Percentiles rank a stretch among this genome's conserved stretches.
Conservation (phyloP, 2,888 invertebrate genomes). For the Prosopocoilus inquinatus region DNA sequence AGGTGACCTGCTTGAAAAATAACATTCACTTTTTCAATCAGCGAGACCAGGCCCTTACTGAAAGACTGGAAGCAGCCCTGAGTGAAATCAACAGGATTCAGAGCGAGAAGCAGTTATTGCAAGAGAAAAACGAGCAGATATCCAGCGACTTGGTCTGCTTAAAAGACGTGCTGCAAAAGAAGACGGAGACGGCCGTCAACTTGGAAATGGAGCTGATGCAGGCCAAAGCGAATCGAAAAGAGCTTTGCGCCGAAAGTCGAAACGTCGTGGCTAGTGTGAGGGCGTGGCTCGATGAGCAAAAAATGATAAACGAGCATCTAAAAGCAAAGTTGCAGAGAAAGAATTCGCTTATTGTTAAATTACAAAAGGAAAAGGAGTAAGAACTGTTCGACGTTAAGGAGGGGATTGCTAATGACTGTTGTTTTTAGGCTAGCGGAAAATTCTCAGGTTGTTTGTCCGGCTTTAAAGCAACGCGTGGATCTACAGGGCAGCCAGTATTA, state of each 20-base stretch:
- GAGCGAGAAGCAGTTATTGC: conserved; percentile 37
- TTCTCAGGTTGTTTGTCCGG: not conserved
- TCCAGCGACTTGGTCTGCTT: conserved; percentile 37
- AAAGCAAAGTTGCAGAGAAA: conserved; percentile 33
- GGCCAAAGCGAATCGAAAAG: conserved; percentile 39
- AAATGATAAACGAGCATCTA: conserved; percentile 40
- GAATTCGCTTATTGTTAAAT: conserved; percentile 35
- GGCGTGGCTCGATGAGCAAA: conserved; percentile 47
- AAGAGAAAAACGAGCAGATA: conserved; percentile 38
- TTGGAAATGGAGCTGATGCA: conserved; percentile 43
- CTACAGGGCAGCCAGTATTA: not conserved
- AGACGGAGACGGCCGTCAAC: conserved; percentile 36
- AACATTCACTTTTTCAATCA: conserved; percentile 34
- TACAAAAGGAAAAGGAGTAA: conserved; percentile 32
- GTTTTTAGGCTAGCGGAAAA: not conserved
- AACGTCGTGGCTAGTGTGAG: conserved; percentile 44
- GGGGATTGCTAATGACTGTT: not conserved
- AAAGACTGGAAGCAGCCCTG: conserved; percentile 41
- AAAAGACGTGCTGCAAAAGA: conserved; percentile 36
- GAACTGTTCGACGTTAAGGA: no score
- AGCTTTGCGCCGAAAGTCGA: conserved; percentile 45
- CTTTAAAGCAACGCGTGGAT: conserved; percentile 5
- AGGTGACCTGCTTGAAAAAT: conserved; percentile 34
- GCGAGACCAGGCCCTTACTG: conserved; percentile 34
- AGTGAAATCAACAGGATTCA: conserved; percentile 33